These are phyloP conservation scores for Brienomyrus brachyistius DNA, from an alignment of 2,113 vertebrate species.

Conservation along the genomic window DNA sequence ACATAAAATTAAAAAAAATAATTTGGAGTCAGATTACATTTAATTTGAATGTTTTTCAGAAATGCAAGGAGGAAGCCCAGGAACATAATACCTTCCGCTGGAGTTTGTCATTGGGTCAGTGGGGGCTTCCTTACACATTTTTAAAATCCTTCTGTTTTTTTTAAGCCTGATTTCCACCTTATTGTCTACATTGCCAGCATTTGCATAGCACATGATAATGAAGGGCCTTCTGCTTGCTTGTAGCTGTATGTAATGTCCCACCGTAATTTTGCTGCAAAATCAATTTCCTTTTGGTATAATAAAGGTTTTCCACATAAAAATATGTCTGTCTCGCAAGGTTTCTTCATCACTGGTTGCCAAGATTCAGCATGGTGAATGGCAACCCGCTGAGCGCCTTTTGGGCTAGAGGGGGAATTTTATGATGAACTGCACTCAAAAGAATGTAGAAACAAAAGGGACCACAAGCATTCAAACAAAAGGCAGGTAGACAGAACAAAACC, in stretches of 20 bases:
- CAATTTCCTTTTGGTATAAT: no score
- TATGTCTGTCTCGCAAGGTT: no score
- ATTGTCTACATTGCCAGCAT: background rate
- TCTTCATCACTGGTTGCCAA: no score
- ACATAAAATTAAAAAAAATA: background rate
- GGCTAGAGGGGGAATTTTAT: no score
- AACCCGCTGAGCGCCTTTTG: no score
- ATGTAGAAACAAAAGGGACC: no score
- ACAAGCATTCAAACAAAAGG: no score
- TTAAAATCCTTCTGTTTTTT: background rate
- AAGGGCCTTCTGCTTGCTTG: background rate
- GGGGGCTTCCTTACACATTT: background rate
- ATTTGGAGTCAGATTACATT: background rate
- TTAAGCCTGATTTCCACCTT: background rate
- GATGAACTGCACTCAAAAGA: no score
- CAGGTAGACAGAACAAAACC: no score
- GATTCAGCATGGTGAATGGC: no score
- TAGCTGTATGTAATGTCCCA: background rate
- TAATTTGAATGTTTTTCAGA: background rate
- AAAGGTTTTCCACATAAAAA: no score
- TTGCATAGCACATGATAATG: background rate
- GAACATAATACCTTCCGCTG: background rate
- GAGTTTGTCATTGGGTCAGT: background rate
- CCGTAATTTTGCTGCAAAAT: background rate
- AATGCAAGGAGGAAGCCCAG: background rate